Base-by-base conservation (phyloP, 2,113 vertebrate species). In the Podarcis cretensis region DNA sequence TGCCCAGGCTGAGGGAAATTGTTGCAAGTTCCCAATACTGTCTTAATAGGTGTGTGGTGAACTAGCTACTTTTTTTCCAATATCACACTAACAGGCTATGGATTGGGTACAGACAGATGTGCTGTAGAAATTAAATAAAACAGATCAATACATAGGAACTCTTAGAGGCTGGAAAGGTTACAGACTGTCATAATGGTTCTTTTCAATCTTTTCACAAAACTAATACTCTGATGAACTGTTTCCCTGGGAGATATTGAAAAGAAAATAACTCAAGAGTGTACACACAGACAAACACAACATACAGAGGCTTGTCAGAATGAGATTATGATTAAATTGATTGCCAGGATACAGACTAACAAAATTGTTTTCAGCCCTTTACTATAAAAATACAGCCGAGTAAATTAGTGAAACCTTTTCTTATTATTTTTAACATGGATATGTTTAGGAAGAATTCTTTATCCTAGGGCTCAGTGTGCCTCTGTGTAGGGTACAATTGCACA, bases 81-180 rank as follows among this genome's bases (percentile, higher is more conserved):
- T 87, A 87, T 79, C 80, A 9, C 18, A 66, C 2, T 75, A 83
- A n/a, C 37, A 90, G 83, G 20, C 4, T 89, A 30, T 25, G 2
- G 54, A 87, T 85, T 88, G 83, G 32, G 37, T 75, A 35, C 63
- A 9, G 2, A 83, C 5, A 77, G 25, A 75, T 59, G 25, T 57
- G 9, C 12, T 84, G 25, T 6, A 82, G 83, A 89, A 71, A 89
- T 85, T 85, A 87, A 94, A 88, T 65, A 92, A 80, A 68, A 68
- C 5, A 0, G 76, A 43, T 80, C 68, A 18, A 40, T 85, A 57
- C 21, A 20, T 27, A 69, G 54, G 83, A 57, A 20, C 80, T 82
- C 25, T 74, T 48, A 18, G 30, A 82, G 59, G 32, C 25, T 84
- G 68, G 74, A 89, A 90, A 86, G 79, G 79, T 89, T 90, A 85